Evolutionary conservation across 2,113 vertebrate genomes (phyloP).

Genomic region (Bubo bubo): DNA sequence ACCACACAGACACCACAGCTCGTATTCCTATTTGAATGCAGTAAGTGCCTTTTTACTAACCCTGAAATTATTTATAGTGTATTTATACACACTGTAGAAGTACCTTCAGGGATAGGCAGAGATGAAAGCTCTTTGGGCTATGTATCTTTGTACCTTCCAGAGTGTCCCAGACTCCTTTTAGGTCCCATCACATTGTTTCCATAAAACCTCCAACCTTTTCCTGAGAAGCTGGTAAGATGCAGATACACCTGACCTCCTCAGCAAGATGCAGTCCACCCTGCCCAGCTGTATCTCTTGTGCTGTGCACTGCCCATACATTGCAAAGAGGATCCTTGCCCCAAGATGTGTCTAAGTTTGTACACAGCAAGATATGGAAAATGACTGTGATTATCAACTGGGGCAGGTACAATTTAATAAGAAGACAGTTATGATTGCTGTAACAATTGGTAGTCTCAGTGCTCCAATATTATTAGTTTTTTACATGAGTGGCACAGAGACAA

Average conservation of each 20-base stretch:
- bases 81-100: background rate
- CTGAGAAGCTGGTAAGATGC: background rate
- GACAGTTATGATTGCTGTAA: background rate
- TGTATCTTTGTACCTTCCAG: background rate
- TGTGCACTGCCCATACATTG: background rate
- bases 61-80: background rate
- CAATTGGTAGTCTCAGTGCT: background rate
- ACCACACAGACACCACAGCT: background rate
- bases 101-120: background rate
- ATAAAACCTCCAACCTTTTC: background rate
- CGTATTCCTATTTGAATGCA: background rate
- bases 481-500: background rate
- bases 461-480: background rate
- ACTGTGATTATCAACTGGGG: background rate
- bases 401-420: background rate
- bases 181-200: background rate
- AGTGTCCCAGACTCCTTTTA: background rate
- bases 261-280: background rate
- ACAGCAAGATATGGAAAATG: background rate
- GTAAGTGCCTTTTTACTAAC: background rate
- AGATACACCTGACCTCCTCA: background rate
- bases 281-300: background rate
- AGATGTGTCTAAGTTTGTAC: background rate
- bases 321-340: background rate
- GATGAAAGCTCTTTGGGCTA: background rate